Evolutionary conservation across 2,888 invertebrate genomes (phyloP).

Genomic region (Drosophila neoperkinsi): DNA sequence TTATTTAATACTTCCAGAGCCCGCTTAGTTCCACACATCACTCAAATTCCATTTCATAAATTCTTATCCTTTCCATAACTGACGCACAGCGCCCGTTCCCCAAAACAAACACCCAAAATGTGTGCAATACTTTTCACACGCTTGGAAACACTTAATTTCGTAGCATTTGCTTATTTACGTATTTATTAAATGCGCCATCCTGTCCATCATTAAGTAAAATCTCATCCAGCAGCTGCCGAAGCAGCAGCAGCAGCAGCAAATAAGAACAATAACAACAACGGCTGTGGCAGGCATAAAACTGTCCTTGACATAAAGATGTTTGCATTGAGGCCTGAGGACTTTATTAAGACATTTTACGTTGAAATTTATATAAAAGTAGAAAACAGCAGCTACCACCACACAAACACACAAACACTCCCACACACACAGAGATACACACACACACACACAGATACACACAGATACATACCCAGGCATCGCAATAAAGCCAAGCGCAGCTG

Average conservation of each 20-base stretch:
- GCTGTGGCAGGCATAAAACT: conserved; percentile 74
- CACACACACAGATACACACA: conserved; percentile 13
- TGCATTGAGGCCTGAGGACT: conserved; percentile 53
- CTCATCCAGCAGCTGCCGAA: conserved; percentile 5
- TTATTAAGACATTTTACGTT: conserved; percentile 81
- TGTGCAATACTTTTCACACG: conserved; percentile 24
- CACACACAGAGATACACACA: conserved; percentile 8
- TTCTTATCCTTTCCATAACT: neutral
- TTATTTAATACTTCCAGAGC: neutral
- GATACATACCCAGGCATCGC: conserved; percentile 45
- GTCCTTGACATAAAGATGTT: conserved; percentile 81
- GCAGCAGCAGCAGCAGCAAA: conserved; percentile 16
- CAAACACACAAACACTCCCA: conserved; percentile 8
- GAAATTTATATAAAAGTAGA: conserved; percentile 74
- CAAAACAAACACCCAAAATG: neutral
- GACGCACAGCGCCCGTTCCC: neutral
- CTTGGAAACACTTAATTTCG: conserved; percentile 22
- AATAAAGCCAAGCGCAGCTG: conserved; percentile 75
- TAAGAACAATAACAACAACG: conserved; percentile 45
- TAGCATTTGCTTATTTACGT: conserved; percentile 35
- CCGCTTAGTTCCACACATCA: neutral
- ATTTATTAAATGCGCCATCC: conserved; percentile 55
- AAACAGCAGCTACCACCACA: conserved; percentile 36
- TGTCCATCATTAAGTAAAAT: conserved; percentile 57
- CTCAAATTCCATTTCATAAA: neutral